phyloP scores from a whole-genome alignment of 2,113 vertebrate genomes.

The Callocephalon fimbriatum region DNA sequence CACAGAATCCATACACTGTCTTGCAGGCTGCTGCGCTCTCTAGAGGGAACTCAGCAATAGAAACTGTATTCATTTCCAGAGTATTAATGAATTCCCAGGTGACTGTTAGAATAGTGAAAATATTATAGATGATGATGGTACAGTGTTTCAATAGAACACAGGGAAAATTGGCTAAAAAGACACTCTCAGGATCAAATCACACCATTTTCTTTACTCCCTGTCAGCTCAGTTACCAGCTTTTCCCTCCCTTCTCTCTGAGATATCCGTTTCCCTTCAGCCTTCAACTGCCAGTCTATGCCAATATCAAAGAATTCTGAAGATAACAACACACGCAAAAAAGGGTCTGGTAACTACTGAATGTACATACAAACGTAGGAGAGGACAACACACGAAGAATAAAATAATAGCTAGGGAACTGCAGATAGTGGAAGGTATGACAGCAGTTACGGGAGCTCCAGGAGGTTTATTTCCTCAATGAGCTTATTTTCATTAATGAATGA shows the following conservation, averaged over 20 bases:
- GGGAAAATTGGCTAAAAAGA: conserved; percentile 31
- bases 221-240: neutral
- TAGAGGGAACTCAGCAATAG: conserved; percentile 29
- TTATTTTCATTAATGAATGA: neutral
- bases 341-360: neutral
- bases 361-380: neutral
- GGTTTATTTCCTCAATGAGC: neutral
- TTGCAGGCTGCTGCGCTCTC: conserved; percentile 46
- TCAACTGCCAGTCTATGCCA: neutral
- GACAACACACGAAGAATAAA: neutral
- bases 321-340: neutral
- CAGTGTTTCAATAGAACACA: neutral
- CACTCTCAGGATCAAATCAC: neutral
- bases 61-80: neutral
- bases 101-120: neutral
- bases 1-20: neutral
- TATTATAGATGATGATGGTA: neutral
- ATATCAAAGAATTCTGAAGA: neutral
- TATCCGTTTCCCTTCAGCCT: neutral
- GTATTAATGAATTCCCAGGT: neutral
- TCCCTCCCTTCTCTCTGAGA: neutral
- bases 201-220: neutral
- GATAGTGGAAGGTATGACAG: neutral
- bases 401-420: neutral
- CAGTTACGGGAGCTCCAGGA: neutral